Evolutionary conservation across 2,888 invertebrate genomes (phyloP), one percentile per base, ranked within the genome.

Genomic region (Parthenolecanium corni): DNA sequence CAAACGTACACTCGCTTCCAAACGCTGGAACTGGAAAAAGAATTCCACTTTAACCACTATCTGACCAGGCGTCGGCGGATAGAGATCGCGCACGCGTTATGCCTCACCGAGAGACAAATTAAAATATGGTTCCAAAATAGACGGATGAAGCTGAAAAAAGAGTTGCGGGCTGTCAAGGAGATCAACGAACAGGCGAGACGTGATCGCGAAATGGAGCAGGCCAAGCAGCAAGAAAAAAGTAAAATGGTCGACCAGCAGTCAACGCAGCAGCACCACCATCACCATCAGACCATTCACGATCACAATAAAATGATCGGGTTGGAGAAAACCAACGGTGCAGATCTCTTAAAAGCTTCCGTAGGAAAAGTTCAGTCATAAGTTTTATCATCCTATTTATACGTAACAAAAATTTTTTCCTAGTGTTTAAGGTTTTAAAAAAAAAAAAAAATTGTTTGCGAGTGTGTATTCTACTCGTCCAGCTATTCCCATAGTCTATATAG

Each of bases 1-100:
- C 95, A 96, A 79, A 96, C 96, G 18, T 96, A 96, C 82, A 96
- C 95, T 68, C 86, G 95, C 72, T 94, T 95, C 82, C 96, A 97
- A 77, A 96, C 96, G 23, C 79, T 95, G 77, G 95, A 96, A 75
- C 82, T 96, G 76, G 96, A 96, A 77, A 95, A 95, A 77, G 96
- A 96, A 80, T 96, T 96, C 79, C 92, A 95, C 74, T 94, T 93
- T 79, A 96, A 95, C 78, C 93, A 94, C 74, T 96, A 96, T 77
- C 81, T 96, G 76, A 95, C 95, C 71, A 83, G 96, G 74, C 82
- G 95, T 74, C 85, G 95, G 76, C 83, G 95, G 78, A 94, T 95
- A 78, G 95, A 96, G 77, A 95, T 95, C 70, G 94, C 95, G 51
- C 94, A 95, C 76, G 91, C 92, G 64, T 84, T 96, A 65, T 92